Evolutionary conservation across 2,113 vertebrate species (phyloP).

Genomic region (Cyanistes caeruleus): DNA sequence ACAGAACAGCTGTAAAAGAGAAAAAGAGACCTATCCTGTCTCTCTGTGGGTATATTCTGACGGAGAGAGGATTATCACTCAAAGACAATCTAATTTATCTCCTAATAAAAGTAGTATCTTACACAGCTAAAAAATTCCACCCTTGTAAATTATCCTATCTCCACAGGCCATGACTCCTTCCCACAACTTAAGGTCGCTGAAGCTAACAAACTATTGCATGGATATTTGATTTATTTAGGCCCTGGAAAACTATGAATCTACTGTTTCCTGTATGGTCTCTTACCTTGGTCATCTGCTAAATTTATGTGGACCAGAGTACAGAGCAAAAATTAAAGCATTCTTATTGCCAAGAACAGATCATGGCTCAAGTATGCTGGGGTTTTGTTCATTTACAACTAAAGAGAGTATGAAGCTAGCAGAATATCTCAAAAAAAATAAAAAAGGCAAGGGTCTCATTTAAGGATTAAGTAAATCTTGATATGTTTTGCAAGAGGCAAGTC

Average conservation of each 20-base stretch:
- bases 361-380: background rate
- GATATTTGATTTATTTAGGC: background rate
- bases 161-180: background rate
- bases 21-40: constrained; percentile 1
- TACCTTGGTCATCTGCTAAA: background rate
- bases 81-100: background rate
- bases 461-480: background rate
- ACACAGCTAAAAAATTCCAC: background rate
- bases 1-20: constrained; percentile 24
- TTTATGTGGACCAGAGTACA: background rate
- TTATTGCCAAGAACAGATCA: background rate
- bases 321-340: background rate
- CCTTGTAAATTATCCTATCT: background rate
- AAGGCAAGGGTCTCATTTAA: background rate
- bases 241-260: background rate
- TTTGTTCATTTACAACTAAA: background rate
- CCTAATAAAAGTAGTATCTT: background rate
- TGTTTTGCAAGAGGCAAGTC: background rate
- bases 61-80: background rate
- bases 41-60: background rate
- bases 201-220: background rate
- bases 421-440: background rate
- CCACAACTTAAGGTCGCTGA: background rate
- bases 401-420: background rate
- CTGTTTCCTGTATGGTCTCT: background rate